Conservation (phyloP, 2,888 invertebrate species). For the Cosmia pyralina region DNA sequence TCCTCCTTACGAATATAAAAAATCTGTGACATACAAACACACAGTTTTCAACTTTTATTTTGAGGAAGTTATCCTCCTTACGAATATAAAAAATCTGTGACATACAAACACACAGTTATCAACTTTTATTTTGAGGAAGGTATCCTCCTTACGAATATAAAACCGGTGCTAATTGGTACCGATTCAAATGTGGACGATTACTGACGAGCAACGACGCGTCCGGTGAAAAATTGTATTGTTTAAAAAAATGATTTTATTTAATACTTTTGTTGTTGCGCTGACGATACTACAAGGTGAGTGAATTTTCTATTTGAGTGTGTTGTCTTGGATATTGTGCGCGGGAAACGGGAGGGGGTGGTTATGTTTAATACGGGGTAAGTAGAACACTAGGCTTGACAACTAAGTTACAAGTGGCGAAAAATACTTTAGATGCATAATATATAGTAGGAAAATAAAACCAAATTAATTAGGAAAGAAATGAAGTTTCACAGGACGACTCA, state of each 20-base stretch:
- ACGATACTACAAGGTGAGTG: conserved; percentile 50
- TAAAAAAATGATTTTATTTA: conserved; percentile 40
- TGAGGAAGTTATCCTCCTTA: conserved; percentile 30
- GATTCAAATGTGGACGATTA: conserved; percentile 45
- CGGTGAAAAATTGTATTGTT: conserved; percentile 18
- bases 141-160: conserved; percentile 55
- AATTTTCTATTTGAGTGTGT: not conserved
- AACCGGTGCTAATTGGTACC: conserved; percentile 49
- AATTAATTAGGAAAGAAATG: not conserved
- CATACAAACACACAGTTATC: conserved; percentile 17
- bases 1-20: conserved; percentile 54
- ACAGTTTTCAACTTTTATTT: conserved; percentile 23
- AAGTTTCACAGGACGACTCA: not conserved
- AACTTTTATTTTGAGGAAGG: conserved; percentile 16
- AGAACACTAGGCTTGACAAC: not conserved
- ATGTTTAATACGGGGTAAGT: not conserved
- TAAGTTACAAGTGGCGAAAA: not conserved
- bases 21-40: too few relatives aligned
- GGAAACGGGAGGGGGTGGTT: too few relatives aligned
- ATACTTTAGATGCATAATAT: not conserved
- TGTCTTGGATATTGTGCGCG: not conserved
- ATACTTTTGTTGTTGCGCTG: conserved; percentile 36
- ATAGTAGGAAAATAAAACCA: not conserved
- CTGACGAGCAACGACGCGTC: conserved; percentile 50
- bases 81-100: conserved; percentile 61